Base-by-base conservation (phyloP, 2,113 vertebrate genomes). In the Hippocampus abdominalis region DNA sequence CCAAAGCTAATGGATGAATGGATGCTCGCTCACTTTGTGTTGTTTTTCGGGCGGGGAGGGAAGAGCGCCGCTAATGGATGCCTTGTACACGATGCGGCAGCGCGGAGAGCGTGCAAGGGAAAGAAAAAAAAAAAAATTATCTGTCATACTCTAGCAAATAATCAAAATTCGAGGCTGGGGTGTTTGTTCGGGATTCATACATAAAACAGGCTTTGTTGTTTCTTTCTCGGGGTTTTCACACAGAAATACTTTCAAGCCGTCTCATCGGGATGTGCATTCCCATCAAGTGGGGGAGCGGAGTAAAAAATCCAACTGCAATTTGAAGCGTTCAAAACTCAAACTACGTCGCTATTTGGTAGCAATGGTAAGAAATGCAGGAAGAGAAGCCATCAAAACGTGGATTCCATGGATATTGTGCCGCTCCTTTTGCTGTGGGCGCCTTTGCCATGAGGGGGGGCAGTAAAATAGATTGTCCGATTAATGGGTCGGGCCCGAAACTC, bases 181-280 rank as follows among this genome's bases (percentile, higher is more conserved):
- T 53, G 51, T 54, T 54, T 54, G 9, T 54, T 54, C 51, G 67
- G n/a, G 70, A 49, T 76, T 75, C 21, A 57, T 51, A 68, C 64
- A 65, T 32, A 56, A 69, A 75, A 75, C 44, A 53, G 5, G 36
- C 18, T 68, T 73, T 66, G 48, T 8, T 12, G 71, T 69, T 61
- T 69, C 23, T 74, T 65, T 76, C 32, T 27, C 53, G 20, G 23
- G 61, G 63, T 20, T 66, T 25, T 76, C 77, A 79, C 73, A 76
- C 68, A 40, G 40, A 39, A 72, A 83, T 49, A 75, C 81, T 77
- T 77, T 83, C 51, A 79, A 72, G 74, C 62, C 63, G 66, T 77
- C 74, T 64, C 57, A 66, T 63, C 44, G 40, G 63, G 36, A 65
- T 51, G 40, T 20, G 57, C 57, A 60, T 32, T 32, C 7, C 7